Percentiles rank a stretch among this genome's conserved stretches.
These are phyloP conservation scores for Myotis planiceps DNA, from an alignment of 2,797 vertebrate species.

Conservation along the genomic window DNA sequence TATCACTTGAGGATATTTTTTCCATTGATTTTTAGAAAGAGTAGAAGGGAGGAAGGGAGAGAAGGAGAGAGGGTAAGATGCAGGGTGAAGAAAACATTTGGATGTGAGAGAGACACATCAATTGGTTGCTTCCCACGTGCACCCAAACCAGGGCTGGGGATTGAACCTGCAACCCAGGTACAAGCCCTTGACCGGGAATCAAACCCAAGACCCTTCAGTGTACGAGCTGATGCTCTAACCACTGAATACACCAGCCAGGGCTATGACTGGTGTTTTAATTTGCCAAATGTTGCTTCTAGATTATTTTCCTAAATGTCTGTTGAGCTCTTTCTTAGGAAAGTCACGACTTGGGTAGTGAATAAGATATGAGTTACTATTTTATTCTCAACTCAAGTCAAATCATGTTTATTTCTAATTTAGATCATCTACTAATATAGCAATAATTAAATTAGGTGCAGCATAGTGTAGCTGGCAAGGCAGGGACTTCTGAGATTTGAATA, in stretches of 20 bases:
- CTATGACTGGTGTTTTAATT: conserved; percentile 63
- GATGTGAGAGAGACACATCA: background rate
- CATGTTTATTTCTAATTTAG: conserved; percentile 37
- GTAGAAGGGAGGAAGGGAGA: background rate
- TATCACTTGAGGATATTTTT: too few relatives aligned
- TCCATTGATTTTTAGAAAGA: too few relatives aligned
- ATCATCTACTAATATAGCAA: background rate
- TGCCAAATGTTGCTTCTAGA: conserved; percentile 60
- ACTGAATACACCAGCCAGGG: background rate
- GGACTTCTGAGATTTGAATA: background rate
- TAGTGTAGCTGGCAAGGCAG: background rate
- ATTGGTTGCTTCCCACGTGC: background rate
- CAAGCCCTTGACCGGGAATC: background rate
- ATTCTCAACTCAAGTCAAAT: conserved; percentile 22
- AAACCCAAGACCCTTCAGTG: background rate
- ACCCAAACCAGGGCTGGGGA: too few relatives aligned
- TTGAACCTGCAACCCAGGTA: background rate
- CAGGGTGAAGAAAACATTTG: too few relatives aligned
- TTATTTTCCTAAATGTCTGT: conserved; percentile 67
- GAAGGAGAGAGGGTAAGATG: background rate
- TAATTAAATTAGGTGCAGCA: background rate
- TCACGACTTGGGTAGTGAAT: conserved; percentile 43
- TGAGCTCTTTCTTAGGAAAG: conserved; percentile 54
- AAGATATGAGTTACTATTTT: conserved; percentile 52
- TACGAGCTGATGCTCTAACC: background rate